A percentile compares a stretch with the other conserved stretches of the same genome.
These are phyloP conservation scores for Phalacrocorax pelagicus DNA, from an alignment of 2,113 vertebrate species.

Conservation along the genomic window DNA sequence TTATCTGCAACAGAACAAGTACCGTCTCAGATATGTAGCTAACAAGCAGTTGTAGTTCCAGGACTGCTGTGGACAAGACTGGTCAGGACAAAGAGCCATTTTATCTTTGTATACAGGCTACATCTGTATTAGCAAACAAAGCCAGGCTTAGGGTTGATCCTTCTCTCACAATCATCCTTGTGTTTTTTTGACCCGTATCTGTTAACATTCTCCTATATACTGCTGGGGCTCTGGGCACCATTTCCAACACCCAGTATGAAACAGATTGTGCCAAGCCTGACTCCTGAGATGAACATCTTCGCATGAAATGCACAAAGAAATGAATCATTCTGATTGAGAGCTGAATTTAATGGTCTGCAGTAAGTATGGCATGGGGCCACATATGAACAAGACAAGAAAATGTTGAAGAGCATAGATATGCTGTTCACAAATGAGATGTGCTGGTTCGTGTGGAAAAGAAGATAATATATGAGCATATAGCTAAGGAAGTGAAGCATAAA, in stretches of 20 bases:
- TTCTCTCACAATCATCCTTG: neutral
- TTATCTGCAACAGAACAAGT: neutral
- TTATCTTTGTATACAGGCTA: neutral
- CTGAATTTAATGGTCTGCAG: neutral
- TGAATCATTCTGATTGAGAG: neutral
- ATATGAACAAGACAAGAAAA: neutral
- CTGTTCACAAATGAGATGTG: neutral
- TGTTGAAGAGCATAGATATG: neutral
- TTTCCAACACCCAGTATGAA: neutral
- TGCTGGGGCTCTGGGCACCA: neutral
- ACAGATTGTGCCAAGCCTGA: neutral
- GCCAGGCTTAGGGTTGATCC: rapidly evolving
- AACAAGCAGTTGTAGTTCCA: neutral
- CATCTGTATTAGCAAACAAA: neutral
- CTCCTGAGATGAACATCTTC: neutral
- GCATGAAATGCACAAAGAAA: neutral
- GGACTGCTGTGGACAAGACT: neutral
- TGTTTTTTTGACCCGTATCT: neutral
- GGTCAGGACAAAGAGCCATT: neutral
- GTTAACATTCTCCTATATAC: neutral
- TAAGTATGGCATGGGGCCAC: neutral
- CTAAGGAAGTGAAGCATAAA: neutral
- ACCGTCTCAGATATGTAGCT: neutral
- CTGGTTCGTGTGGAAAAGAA: neutral
- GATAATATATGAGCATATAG: neutral